A percentile compares a stretch with the other conserved stretches of the same genome.
Evolutionary conservation across 23 tunicate genomes (phyloP).

Genomic region (Ascidia mentula): DNA sequence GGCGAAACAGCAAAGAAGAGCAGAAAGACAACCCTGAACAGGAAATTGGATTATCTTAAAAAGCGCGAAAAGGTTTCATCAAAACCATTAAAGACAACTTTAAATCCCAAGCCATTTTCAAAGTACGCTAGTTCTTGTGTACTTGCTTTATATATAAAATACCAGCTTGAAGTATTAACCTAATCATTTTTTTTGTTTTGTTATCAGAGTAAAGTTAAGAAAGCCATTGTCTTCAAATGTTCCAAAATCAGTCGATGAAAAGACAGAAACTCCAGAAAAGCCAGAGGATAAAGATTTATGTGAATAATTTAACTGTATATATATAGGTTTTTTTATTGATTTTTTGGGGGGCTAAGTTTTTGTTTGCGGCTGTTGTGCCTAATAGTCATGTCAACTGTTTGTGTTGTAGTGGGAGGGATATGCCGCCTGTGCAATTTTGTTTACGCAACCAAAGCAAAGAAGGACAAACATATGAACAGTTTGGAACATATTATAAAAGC

Average conservation of each 20-base stretch:
- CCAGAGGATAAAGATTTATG: not conserved
- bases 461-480: slow-evolving; percentile 26
- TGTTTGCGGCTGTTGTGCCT: not conserved
- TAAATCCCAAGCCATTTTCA: not conserved
- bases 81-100: not conserved
- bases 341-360: not conserved
- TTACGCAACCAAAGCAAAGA: slow-evolving; percentile 36
- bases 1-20: no score
- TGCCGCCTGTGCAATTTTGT: slow-evolving; percentile 46
- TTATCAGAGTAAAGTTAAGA: not conserved
- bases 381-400: not conserved
- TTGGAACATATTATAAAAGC: slow-evolving; percentile 36
- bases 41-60: not conserved
- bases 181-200: no score
- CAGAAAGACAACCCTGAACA: not conserved
- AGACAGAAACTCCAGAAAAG: not conserved
- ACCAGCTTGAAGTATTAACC: no score
- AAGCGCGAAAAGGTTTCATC: not conserved
- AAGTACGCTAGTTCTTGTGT: not conserved
- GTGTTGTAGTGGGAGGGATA: slow-evolving; percentile 28
- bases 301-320: not conserved
- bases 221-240: not conserved
- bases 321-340: not conserved
- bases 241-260: not conserved
- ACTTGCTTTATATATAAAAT: not conserved